Base-by-base conservation (phyloP, 2,888 invertebrate species). In the Spodoptera littoralis region DNA sequence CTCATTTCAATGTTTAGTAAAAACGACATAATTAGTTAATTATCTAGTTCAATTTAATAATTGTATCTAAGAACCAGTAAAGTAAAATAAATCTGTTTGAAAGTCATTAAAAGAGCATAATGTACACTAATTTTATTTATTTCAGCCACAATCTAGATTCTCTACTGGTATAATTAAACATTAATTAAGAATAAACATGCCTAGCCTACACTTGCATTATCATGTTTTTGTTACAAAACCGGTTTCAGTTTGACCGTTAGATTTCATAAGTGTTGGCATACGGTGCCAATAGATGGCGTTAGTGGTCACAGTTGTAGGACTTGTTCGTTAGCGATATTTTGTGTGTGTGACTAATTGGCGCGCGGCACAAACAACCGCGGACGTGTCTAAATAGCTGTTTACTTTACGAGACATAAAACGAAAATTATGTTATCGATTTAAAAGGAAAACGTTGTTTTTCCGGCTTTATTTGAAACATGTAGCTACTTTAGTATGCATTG, bases 201-300 rank as follows among this genome's bases (percentile, higher is more conserved):
- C 50, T 46, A 47, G 18, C 18, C 18, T 18, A 18, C 24, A 47
- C 50, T 64, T 44, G 55, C 46, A 36, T 52, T 46, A 45, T n/a
- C 50, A 52, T 56, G 44, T 59, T 62, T 61, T 70, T 56, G 30
- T 60, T 58, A n/a, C 53, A 42, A 41, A 58, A 46, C 54, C 55
- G 55, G 60, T 65, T 66, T 47, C 45, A 44, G n/a, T 59, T 43
- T 54, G 54, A 68, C 69, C 77, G 71, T 81, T 77, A 73, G 42
- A 64, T 70, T 72, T 70, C 41, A 58, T 70, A 63, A 54, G 22
- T 47, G 51, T 30, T 67, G 41, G 5, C 44, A 41, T 24, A 59
- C 41, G 9, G 43, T 24, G 43, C 12, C 52, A 70, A 82, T 56
- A 89, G 89, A 88, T 89, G 89, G 88, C 88, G 88, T 58, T 82